A percentile compares a stretch with the other conserved stretches of the same genome.
Evolutionary conservation across 2,797 vertebrate genomes (phyloP).

Genomic region (Fundulus diaphanus): DNA sequence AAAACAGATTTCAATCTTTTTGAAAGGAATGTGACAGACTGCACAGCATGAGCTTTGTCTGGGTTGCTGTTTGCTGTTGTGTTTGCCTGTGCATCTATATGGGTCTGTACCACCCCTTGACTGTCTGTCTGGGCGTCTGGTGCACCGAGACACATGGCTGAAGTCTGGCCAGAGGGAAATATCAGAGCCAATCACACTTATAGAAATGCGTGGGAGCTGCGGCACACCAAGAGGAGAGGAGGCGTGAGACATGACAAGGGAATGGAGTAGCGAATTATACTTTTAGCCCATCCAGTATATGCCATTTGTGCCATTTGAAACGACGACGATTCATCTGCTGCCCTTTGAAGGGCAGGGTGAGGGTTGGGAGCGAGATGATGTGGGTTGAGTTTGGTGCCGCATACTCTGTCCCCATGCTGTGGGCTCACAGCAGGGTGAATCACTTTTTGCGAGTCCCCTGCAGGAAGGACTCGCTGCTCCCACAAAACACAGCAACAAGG

Average conservation of each 20-base stretch:
- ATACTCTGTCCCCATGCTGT: conserved; percentile 34
- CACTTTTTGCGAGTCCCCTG: conserved; percentile 44
- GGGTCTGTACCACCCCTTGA: conserved; percentile 51
- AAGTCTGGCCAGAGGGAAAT: conserved; percentile 44
- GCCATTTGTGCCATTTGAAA: conserved; percentile 32
- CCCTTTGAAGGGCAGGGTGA: conserved; percentile 65
- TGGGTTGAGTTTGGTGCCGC: conserved; percentile 54
- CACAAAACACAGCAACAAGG: conserved; percentile 7
- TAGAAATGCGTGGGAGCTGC: conserved; percentile 65
- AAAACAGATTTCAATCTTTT: conserved; percentile 16
- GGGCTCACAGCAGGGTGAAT: conserved; percentile 51
- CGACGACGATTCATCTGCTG: conserved; percentile 42
- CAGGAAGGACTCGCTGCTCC: conserved; percentile 38
- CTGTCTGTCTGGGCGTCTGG: conserved; percentile 63
- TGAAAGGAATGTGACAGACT: conserved; percentile 9
- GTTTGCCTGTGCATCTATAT: conserved; percentile 31
- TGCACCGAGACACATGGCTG: background rate
- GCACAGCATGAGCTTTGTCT: conserved; percentile 21
- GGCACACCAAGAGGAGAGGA: conserved; percentile 35
- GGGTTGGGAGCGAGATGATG: conserved; percentile 47
- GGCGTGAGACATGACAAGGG: conserved; percentile 62
- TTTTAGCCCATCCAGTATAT: conserved; percentile 14
- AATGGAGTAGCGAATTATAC: conserved; percentile 34
- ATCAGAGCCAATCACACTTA: conserved; percentile 52
- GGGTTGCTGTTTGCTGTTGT: conserved; percentile 38